Conservation (phyloP, 92 coral and sea anemone genomes). For the Montipora capitata region DNA sequence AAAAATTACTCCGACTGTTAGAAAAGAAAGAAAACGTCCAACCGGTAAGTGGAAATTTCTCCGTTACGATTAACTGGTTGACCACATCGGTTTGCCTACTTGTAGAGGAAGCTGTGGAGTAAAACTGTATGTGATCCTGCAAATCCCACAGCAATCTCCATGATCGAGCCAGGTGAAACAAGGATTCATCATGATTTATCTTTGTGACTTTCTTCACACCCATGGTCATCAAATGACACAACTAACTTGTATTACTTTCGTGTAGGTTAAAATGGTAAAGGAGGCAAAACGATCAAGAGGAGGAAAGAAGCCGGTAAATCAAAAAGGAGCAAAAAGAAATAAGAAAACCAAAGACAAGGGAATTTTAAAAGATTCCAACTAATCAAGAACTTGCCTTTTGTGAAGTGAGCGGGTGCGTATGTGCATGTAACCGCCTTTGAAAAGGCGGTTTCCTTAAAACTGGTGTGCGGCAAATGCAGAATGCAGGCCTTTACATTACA, state of each 20-base stretch:
- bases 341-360: background rate
- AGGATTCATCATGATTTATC: background rate
- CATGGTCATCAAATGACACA: background rate
- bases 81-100: background rate
- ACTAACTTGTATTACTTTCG: too few relatives aligned
- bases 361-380: background rate
- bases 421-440: background rate
- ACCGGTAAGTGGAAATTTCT: background rate
- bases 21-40: conserved; percentile 15
- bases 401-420: background rate
- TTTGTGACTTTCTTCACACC: background rate
- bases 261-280: conserved; percentile 2
- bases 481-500: background rate
- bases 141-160: background rate
- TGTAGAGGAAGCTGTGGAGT: background rate
- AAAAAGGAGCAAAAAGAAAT: background rate
- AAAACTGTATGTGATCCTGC: background rate
- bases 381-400: background rate
- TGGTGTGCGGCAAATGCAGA: background rate
- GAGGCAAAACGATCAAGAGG: background rate
- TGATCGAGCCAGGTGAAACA: background rate
- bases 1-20: background rate
- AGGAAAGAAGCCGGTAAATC: background rate
- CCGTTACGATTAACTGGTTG: background rate
- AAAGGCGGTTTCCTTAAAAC: background rate